Evolutionary conservation across 2,888 invertebrate species (phyloP).

Genomic region (Drosophila anomelani): DNA sequence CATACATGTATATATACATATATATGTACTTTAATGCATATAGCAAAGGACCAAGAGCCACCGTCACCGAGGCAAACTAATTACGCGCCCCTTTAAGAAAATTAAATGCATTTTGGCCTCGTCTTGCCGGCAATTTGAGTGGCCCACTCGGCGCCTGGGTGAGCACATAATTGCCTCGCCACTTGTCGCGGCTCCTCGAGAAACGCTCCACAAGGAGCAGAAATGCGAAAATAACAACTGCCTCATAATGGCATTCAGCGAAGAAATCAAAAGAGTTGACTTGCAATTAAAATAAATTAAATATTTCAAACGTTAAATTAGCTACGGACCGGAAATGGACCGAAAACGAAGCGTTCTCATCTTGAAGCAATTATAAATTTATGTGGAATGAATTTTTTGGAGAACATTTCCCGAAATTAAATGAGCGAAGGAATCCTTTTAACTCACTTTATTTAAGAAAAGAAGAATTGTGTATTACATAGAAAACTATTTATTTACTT

Average conservation of each 20-base stretch:
- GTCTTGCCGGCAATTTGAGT: slow-evolving; percentile 67
- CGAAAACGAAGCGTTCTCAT: background rate
- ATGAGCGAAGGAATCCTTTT: background rate
- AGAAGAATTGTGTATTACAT: background rate
- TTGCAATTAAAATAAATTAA: slow-evolving; percentile 67
- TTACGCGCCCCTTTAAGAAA: slow-evolving; percentile 78
- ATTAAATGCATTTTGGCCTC: slow-evolving; percentile 78
- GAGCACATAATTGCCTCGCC: slow-evolving; percentile 76
- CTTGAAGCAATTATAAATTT: slow-evolving; percentile 10
- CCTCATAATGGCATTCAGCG: slow-evolving; percentile 18
- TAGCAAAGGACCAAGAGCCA: background rate
- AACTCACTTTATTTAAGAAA: too few species aligned
- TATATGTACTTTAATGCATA: background rate
- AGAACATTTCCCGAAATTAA: background rate
- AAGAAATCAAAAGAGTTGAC: slow-evolving; percentile 65
- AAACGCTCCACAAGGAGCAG: slow-evolving; percentile 52
- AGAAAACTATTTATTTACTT: background rate
- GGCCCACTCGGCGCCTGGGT: slow-evolving; percentile 47
- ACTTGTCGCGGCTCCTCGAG: slow-evolving; percentile 61
- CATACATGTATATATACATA: slow-evolving; percentile 1
- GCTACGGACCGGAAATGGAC: slow-evolving; percentile 13
- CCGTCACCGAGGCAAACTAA: slow-evolving; percentile 64
- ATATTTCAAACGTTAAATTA: slow-evolving; percentile 57
- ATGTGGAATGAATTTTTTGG: background rate
- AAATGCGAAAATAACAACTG: slow-evolving; percentile 35